phyloP scores from a whole-genome alignment of 1,140 invertebrate species.

The Himalopsyche phryganea region DNA sequence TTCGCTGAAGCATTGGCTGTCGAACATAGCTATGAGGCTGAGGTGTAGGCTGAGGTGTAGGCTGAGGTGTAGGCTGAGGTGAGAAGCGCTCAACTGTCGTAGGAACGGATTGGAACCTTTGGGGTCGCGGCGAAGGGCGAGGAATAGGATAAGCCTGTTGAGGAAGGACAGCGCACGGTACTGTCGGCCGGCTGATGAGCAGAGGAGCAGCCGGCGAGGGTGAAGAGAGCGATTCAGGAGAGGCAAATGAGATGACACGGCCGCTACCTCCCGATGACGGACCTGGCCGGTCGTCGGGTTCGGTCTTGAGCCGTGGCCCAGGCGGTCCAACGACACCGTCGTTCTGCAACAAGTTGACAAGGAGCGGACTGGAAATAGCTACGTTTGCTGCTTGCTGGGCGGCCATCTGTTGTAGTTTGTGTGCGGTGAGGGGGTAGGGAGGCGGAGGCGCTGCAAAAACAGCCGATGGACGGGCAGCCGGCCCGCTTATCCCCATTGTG shows the following conservation, averaged over 20 bases:
- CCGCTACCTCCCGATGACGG: slow-evolving; percentile 39
- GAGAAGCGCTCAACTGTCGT: slow-evolving; percentile 29
- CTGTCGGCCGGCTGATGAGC: slow-evolving; percentile 31
- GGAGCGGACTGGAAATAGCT: slow-evolving; percentile 79
- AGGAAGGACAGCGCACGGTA: slow-evolving; percentile 34
- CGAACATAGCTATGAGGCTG: slow-evolving; percentile 41
- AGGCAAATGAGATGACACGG: slow-evolving; percentile 34
- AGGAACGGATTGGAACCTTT: slow-evolving; percentile 26
- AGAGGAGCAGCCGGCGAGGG: slow-evolving; percentile 23
- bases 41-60: slow-evolving; percentile 32
- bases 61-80: slow-evolving; percentile 30
- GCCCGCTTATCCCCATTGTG: slow-evolving; percentile 24
- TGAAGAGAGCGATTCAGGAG: slow-evolving; percentile 17
- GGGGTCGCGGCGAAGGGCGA: slow-evolving; percentile 40
- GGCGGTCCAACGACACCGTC: slow-evolving; percentile 50
- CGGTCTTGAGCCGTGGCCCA: slow-evolving; percentile 54
- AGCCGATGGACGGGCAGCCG: slow-evolving; percentile 2
- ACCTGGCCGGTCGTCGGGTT: slow-evolving; percentile 7
- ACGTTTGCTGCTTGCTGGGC: slow-evolving; percentile 44
- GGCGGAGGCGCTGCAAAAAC: slow-evolving; percentile 19
- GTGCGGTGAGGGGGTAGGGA: slow-evolving; percentile 30
- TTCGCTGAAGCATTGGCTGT: slow-evolving; percentile 28
- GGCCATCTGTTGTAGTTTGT: slow-evolving; percentile 16
- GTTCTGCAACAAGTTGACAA: slow-evolving; percentile 88
- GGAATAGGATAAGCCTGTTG: slow-evolving; percentile 32